These are phyloP conservation scores for Pseudoips prasinana DNA, from an alignment of 2,888 invertebrate species.

Conservation along the genomic window DNA sequence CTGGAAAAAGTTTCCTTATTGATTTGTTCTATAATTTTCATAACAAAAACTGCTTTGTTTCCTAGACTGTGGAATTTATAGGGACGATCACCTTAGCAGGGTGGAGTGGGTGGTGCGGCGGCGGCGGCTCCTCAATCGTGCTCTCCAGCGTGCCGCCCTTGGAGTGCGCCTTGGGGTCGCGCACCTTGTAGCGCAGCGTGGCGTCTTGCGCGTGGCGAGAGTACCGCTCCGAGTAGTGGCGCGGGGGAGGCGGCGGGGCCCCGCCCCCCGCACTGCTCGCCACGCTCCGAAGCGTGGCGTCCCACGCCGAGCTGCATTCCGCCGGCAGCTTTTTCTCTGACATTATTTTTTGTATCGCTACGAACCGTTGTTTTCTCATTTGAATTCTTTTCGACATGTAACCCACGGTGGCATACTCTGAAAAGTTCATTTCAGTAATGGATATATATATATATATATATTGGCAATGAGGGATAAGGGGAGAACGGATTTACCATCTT, in stretches of 20 bases:
- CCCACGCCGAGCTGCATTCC: slow-evolving; percentile 86
- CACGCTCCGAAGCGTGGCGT: slow-evolving; percentile 52
- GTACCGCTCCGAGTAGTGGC: slow-evolving; percentile 9
- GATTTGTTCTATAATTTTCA: too few species aligned
- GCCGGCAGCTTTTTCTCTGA: slow-evolving; percentile 92
- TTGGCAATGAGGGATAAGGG: too few species aligned
- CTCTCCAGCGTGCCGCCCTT: slow-evolving; percentile 95
- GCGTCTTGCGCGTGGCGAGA: too few species aligned
- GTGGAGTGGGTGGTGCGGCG: slow-evolving; percentile 38
- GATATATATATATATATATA: too few species aligned
- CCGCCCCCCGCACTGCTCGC: slow-evolving; percentile 3
- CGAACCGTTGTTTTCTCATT: slow-evolving; percentile 94
- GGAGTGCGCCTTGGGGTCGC: slow-evolving; percentile 95
- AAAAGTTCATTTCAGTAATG: slow-evolving; percentile 30
- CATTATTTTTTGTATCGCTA: slow-evolving; percentile 93
- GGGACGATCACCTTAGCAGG: slow-evolving; percentile 83
- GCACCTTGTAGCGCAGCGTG: slow-evolving; percentile 96
- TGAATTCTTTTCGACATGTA: slow-evolving; percentile 97
- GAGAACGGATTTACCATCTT: too few species aligned
- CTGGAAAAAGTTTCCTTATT: too few species aligned
- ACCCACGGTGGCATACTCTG: slow-evolving; percentile 97
- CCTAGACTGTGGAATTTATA: too few species aligned
- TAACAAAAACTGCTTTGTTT: too few species aligned
- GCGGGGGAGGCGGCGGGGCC: slow-evolving; percentile 54
- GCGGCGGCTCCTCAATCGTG: slow-evolving; percentile 91